Base-by-base conservation (phyloP, 2,888 invertebrate genomes). In the Prosapia bicincta region DNA sequence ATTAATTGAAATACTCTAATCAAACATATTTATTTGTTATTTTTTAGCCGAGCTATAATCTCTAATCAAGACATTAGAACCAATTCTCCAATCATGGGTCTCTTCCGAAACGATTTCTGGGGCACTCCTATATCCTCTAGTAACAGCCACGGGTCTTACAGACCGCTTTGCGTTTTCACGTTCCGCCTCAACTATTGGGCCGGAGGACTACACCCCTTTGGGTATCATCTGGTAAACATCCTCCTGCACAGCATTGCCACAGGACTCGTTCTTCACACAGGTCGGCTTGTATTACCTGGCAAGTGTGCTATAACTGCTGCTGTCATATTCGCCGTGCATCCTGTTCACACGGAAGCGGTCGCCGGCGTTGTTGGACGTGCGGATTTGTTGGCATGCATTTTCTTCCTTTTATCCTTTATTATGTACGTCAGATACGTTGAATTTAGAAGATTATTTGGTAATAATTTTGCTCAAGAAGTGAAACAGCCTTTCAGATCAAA, bases 31-130 rank as follows among this genome's bases (percentile, higher is more conserved):
- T n/a, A n/a, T n/a, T n/a, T n/a, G n/a, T n/a, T n/a, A n/a, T n/a
- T n/a, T n/a, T n/a, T n/a, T n/a, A 99, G 98, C 85, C 94, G 98
- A 83, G 98, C 98, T 81, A 97, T 99, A 84, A 88, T 96, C 85
- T 93, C 93, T 84, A 99, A 99, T 86, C 94, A 93, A 79, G 98
- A 99, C 86, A 90, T 99, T 82, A 78, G 78, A 70, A 73, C 79
- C 23, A 77, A 81, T 23, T 78, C 79, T 1, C 90, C 96, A 76
- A 90, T 96, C 89, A 89, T 89, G 81, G 90, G 92, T 81, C 89
- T 97, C 82, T 91, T 97, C 83, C 90, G 90, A 85, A 93, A 98
- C 87, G 98, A 99, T 88, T 99, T 98, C 87, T 99, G 99, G 99
- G 99, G 98, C 71, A 98, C 98, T 67, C 95, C 97, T 77, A 88